Evolutionary conservation across 1,140 invertebrate species (phyloP), one percentile per base, ranked within the genome.

Genomic region (Campodea augens): DNA sequence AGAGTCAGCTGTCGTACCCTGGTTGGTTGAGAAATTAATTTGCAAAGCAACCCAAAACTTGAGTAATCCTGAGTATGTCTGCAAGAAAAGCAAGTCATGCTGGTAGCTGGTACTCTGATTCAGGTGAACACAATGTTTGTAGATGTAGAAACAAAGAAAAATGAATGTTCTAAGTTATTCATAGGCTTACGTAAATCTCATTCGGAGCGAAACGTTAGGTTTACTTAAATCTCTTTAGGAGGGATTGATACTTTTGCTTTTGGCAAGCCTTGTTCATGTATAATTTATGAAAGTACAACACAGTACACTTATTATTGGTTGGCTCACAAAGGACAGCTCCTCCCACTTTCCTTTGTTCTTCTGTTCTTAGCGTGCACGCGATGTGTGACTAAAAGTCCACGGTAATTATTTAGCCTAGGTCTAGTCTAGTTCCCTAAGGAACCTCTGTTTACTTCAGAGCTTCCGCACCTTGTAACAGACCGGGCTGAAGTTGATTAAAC

Each of bases 31-130:
- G n/a, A n/a, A n/a, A n/a, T n/a, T n/a, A n/a, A n/a, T n/a, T n/a
- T n/a, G n/a, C n/a, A n/a, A n/a, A n/a, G n/a, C n/a, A n/a, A n/a
- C n/a, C n/a, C n/a, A n/a, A n/a, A n/a, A n/a, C n/a, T n/a, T n/a
- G n/a, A n/a, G n/a, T n/a, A n/a, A n/a, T n/a, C n/a, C 36, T 18
- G 36, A 10, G 20, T 37, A 51, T 51, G 54, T 41, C 50, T 42
- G 45, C 57, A 25, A 63, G 85, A 61, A 72, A 71, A 70, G 85
- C 88, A 51, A 73, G 78, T 55, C 88, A 93, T 63, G 79, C 87
- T 60, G 88, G 88, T 49, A 89, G 81, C 63, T 92, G 89, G 89
- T 93, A 92, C 56, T 72, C 75, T 4, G 73, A 79, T 58, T 76
- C 75, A 57, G 73, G 83, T 87, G 70, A 62, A 67, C 49, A 19